phyloP scores from a whole-genome alignment of 2,888 invertebrate species.

The Salpingus planirostris region DNA sequence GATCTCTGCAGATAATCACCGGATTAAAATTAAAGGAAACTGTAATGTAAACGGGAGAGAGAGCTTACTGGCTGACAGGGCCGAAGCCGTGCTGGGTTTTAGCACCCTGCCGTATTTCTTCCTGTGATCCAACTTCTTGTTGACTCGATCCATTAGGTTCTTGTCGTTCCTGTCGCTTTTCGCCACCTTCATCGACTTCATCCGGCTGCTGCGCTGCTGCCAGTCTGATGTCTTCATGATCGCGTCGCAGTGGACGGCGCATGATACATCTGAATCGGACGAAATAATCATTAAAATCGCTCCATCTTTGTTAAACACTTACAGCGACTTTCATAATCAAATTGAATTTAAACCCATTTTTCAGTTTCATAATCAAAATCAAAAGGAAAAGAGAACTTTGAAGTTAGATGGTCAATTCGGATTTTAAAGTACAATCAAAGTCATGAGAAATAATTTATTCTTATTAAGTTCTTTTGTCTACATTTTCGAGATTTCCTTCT shows the following conservation, averaged over 20 bases:
- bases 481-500: too few species aligned
- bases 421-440: too few species aligned
- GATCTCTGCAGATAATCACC: conserved; percentile 32
- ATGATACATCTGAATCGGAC: conserved; percentile 50
- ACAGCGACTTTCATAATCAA: too few species aligned
- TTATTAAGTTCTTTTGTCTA: too few species aligned
- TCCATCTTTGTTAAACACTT: too few species aligned
- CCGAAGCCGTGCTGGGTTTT: conserved; percentile 44
- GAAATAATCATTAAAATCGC: too few species aligned
- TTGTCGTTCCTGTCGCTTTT: conserved; percentile 32
- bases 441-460: too few species aligned
- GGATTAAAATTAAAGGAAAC: background rate
- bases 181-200: conserved; percentile 35
- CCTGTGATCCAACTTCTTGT: conserved; percentile 42
- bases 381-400: too few species aligned
- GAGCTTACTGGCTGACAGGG: conserved; percentile 44
- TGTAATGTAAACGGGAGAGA: background rate
- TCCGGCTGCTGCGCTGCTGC: conserved; percentile 58
- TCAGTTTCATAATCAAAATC: too few species aligned
- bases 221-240: conserved; percentile 70
- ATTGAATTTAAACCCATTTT: too few species aligned
- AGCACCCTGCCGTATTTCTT: conserved; percentile 43
- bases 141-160: conserved; percentile 30
- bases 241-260: conserved; percentile 60
- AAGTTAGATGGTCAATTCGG: too few species aligned